Conservation (phyloP, 2,888 invertebrate genomes). For the Meta bourneti region DNA sequence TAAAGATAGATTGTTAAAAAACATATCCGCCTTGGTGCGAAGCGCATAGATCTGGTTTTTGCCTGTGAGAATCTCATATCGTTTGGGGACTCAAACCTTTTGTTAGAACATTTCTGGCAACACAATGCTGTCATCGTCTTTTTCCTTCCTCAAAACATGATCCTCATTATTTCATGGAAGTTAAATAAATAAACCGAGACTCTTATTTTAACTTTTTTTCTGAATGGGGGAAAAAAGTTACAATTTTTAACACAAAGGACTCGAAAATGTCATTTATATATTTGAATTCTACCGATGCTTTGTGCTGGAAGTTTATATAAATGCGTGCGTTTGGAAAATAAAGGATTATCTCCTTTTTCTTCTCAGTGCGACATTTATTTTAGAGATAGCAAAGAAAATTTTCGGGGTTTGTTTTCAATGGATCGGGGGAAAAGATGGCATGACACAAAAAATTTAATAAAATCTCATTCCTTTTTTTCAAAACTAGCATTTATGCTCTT, state of each 20-base stretch:
- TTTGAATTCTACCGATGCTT: constrained; percentile 38
- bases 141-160: constrained; percentile 68
- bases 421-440: constrained; percentile 39
- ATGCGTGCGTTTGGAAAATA: not conserved
- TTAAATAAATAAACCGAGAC: constrained; percentile 66
- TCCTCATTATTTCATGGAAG: constrained; percentile 69
- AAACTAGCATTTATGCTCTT: constrained; percentile 20
- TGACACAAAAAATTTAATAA: constrained; percentile 46
- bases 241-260: constrained; percentile 63
- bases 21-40: constrained; percentile 16
- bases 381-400: constrained; percentile 66
- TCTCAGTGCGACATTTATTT: constrained; percentile 62
- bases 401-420: constrained; percentile 64
- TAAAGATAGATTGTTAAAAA: constrained; percentile 69
- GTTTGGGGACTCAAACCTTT: constrained; percentile 43
- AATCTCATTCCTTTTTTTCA: not conserved
- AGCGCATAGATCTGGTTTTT: constrained; percentile 37
- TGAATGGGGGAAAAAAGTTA: constrained; percentile 45
- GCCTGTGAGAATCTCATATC: constrained; percentile 27
- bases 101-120: constrained; percentile 52
- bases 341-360: constrained; percentile 11
- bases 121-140: constrained; percentile 61
- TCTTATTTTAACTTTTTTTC: constrained; percentile 16
- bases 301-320: constrained; percentile 14
- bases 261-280: constrained; percentile 72